Conservation (phyloP, 2,797 vertebrate genomes). For the Arrhamphus sclerolepis region DNA sequence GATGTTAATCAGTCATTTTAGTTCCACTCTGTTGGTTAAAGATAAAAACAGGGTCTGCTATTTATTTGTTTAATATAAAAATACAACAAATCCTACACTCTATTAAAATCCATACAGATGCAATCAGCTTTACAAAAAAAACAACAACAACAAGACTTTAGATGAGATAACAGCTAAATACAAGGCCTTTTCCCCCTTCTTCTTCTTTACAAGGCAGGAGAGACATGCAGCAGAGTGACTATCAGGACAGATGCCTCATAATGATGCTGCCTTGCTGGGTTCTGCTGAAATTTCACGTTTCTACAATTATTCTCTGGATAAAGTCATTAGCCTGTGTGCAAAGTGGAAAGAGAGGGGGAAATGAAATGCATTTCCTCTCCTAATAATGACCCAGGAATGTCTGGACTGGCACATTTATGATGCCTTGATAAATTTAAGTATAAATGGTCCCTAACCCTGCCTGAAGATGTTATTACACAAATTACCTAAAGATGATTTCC, state of each 20-base stretch:
- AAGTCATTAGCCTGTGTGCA: not conserved
- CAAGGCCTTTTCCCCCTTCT: conserved; percentile 41
- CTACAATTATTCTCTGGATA: not conserved
- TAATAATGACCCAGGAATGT: conserved; percentile 26
- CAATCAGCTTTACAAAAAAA: no score
- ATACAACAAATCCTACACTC: no score
- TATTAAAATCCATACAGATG: no score
- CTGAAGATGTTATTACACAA: not conserved
- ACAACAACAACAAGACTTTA: no score
- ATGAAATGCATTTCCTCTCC: conserved; percentile 9
- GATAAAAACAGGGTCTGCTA: not conserved
- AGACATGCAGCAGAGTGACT: no score
- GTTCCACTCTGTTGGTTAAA: conserved; percentile 8
- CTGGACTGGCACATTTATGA: conserved; percentile 27
- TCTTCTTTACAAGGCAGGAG: conserved; percentile 5
- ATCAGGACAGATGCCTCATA: no score
- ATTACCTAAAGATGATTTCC: not conserved
- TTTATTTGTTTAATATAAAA: no score
- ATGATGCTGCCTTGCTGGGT: not conserved
- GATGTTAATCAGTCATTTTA: not conserved
- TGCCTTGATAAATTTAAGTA: conserved; percentile 1
- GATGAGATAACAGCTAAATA: conserved; percentile 10
- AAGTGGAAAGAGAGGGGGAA: conserved; percentile 17
- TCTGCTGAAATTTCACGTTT: not conserved
- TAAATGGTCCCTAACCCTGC: not conserved